A percentile compares a stretch with the other conserved stretches of the same genome.
Evolutionary conservation across 1,140 invertebrate species (phyloP).

Genomic region (Pseudomyrmex dendroicus): DNA sequence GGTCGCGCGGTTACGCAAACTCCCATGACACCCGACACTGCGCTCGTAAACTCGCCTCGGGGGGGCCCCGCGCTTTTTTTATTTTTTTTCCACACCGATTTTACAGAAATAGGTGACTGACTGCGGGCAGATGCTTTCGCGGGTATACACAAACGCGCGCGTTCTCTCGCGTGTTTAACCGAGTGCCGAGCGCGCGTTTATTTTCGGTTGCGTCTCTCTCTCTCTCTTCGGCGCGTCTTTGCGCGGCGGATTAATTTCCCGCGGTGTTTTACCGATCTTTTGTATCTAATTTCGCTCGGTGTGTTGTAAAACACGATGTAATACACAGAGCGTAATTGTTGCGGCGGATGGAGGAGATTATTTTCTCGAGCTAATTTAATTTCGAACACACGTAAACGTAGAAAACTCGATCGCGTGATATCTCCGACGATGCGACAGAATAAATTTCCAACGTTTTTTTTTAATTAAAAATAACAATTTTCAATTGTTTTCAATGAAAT

Average conservation of each 20-base stretch:
- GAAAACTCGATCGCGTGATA: too few relatives aligned
- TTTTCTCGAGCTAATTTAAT: not conserved
- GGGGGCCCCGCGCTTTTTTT: not conserved
- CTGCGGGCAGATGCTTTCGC: conserved; percentile 33
- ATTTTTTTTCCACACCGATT: too few relatives aligned
- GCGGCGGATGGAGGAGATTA: not conserved
- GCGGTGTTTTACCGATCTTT: not conserved
- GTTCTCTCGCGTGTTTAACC: not conserved
- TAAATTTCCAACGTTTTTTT: too few relatives aligned
- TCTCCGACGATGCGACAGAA: too few relatives aligned
- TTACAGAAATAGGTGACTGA: conserved; percentile 30
- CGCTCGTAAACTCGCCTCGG: not conserved
- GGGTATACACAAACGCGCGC: not conserved
- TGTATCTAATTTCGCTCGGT: not conserved
- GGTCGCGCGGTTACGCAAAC: conserved; percentile 12
- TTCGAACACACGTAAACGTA: too few relatives aligned
- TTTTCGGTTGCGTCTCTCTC: conserved; percentile 9
- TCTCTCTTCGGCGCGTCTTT: not conserved
- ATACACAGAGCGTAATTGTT: not conserved
- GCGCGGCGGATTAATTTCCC: conserved; percentile 6
- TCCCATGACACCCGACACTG: not conserved
- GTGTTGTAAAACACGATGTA: not conserved
- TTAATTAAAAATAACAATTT: too few relatives aligned
- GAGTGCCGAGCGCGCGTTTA: conserved; percentile 21
- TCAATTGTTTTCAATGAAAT: too few relatives aligned